Percentiles rank a stretch among this genome's conserved stretches.
phyloP scores from a whole-genome alignment of 2,113 vertebrate species.

The Orthochromis malagaraziensis region DNA sequence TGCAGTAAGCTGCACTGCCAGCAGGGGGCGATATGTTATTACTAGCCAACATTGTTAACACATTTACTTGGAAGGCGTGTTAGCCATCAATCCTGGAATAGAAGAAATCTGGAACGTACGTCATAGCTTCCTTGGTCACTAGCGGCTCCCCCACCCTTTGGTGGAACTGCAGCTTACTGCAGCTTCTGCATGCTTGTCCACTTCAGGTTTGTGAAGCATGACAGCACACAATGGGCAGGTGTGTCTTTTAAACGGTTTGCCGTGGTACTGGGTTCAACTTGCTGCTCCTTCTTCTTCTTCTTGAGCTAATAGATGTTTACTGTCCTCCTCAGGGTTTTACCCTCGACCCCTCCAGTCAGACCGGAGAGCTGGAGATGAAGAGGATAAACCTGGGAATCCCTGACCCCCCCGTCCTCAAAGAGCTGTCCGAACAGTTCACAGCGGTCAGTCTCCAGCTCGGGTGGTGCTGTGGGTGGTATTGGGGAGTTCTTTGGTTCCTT shows the following conservation, averaged over 20 bases:
- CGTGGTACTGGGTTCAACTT: not conserved
- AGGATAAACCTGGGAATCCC: conserved; percentile 33
- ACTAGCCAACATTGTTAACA: not conserved
- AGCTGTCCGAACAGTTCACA: conserved; percentile 14
- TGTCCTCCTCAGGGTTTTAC: conserved; percentile 34
- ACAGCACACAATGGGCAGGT: not conserved
- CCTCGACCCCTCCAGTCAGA: conserved; percentile 4
- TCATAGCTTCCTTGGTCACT: not conserved
- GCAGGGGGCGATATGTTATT: not conserved
- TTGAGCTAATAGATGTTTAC: not conserved
- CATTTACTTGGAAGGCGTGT: not conserved
- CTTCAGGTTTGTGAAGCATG: not conserved
- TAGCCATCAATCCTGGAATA: not conserved
- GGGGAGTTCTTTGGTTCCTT: not conserved
- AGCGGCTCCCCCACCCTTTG: not conserved
- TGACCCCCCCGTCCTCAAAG: conserved; percentile 19
- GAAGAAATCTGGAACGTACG: not conserved
- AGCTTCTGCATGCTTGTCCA: not conserved
- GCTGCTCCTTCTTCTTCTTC: not conserved
- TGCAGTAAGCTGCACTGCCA: not conserved
- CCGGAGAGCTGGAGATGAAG: conserved; percentile 37
- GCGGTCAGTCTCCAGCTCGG: conserved; percentile 44
- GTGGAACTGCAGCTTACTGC: not conserved
- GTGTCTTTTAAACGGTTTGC: not conserved
- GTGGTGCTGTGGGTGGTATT: not conserved